Percentiles rank a stretch among this genome's conserved stretches.
These are phyloP conservation scores for Bolinopsis microptera DNA, from an alignment of 37 sponge, comb jelly and placozoan genomes.

Conservation along the genomic window DNA sequence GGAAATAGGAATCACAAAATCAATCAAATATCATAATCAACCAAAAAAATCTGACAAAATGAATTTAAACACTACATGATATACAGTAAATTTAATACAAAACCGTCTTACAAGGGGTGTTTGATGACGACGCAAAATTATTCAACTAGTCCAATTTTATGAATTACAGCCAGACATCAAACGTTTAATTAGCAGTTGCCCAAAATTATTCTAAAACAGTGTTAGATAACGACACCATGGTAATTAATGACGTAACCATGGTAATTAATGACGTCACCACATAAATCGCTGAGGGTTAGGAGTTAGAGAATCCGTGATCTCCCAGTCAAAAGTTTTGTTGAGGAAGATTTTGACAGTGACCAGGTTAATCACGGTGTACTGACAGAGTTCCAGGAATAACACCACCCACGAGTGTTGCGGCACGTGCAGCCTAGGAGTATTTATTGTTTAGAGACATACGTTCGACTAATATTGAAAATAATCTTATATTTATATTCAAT, in stretches of 20 bases:
- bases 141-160: too few relatives aligned
- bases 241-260: background rate
- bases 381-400: constrained; percentile 26
- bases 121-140: too few relatives aligned
- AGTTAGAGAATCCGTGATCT: background rate
- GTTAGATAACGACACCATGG: too few relatives aligned
- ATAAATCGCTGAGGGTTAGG: constrained; percentile 31
- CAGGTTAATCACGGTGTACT: constrained; percentile 41
- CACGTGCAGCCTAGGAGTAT: constrained; percentile 36
- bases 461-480: too few relatives aligned
- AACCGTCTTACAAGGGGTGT: too few relatives aligned
- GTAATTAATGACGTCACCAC: constrained; percentile 18
- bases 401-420: constrained; percentile 58
- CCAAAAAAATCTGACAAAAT: background rate
- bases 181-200: background rate
- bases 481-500: too few relatives aligned
- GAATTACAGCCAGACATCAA: too few relatives aligned
- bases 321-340: constrained; percentile 43
- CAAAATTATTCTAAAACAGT: too few relatives aligned
- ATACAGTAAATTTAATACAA: background rate
- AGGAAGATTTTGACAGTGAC: constrained; percentile 31
- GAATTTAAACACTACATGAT: background rate
- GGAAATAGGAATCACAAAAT: background rate
- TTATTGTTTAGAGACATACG: too few relatives aligned
- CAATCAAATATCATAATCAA: background rate